phyloP scores from a whole-genome alignment of 2,113 vertebrate species.

The Eubucco bourcierii region DNA sequence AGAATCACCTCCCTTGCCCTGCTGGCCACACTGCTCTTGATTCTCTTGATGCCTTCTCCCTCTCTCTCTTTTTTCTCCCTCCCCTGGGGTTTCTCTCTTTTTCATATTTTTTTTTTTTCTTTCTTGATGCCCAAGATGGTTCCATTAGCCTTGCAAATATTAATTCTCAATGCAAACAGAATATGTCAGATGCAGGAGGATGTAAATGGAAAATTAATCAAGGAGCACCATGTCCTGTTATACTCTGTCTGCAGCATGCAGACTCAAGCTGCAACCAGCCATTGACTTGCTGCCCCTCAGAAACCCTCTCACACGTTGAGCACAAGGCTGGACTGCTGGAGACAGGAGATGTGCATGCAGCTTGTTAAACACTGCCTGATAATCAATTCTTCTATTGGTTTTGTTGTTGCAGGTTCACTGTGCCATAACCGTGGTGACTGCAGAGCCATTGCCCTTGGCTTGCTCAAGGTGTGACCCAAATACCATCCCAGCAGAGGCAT shows the following conservation, averaged over 20 bases:
- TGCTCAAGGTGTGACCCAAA: neutral
- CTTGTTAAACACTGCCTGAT: neutral
- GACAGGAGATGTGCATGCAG: neutral
- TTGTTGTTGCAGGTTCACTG: neutral
- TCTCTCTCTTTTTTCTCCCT: neutral
- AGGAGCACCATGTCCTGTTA: neutral
- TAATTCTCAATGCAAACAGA: slow-evolving; percentile 73
- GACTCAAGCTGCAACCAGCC: slow-evolving; percentile 16
- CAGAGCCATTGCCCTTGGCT: neutral
- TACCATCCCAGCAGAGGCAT: neutral
- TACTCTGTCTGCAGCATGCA: neutral
- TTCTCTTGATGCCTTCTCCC: neutral
- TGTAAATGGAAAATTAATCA: slow-evolving; percentile 73
- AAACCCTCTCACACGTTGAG: neutral
- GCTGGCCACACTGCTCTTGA: too few species aligned
- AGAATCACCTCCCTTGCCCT: too few species aligned
- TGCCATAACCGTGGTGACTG: neutral
- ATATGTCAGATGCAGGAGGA: slow-evolving; percentile 31
- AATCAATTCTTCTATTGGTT: neutral
- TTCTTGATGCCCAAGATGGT: slow-evolving; percentile 49
- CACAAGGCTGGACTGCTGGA: neutral
- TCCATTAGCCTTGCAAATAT: slow-evolving; percentile 70
- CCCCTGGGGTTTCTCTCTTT: neutral
- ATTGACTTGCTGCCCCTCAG: neutral
- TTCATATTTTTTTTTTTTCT: neutral